These are phyloP conservation scores for Delphinus delphis DNA, from an alignment of 2,113 vertebrate genomes.

Conservation along the genomic window DNA sequence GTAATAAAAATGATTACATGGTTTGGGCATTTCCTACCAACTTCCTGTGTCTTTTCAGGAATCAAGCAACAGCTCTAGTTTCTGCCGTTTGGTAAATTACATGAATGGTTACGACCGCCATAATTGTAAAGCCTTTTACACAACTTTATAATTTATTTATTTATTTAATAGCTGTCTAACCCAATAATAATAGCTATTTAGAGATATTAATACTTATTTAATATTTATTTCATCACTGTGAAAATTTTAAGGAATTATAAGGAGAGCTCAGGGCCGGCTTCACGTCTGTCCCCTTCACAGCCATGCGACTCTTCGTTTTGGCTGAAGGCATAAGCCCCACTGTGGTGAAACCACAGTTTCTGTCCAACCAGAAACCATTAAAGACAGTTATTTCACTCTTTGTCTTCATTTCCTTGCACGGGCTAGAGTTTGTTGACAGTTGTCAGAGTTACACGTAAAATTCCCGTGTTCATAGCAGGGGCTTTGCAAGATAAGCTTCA, in stretches of 20 bases:
- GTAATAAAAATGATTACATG: background rate
- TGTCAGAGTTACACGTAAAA: background rate
- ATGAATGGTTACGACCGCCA: background rate
- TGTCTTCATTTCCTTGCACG: background rate
- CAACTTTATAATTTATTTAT: background rate
- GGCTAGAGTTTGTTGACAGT: background rate
- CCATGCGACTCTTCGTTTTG: background rate
- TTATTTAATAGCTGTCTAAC: background rate
- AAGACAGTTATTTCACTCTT: background rate
- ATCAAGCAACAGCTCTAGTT: background rate
- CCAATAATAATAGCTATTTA: background rate
- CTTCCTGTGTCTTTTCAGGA: background rate
- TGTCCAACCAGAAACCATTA: background rate
- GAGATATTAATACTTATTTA: background rate
- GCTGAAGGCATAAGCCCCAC: background rate
- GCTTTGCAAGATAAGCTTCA: background rate
- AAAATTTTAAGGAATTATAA: conserved; percentile 1
- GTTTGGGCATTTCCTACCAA: conserved; percentile 25
- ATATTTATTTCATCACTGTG: background rate
- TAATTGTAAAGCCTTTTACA: conserved; percentile 1
- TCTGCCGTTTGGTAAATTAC: conserved; percentile 19
- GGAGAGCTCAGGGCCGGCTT: background rate
- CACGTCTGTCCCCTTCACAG: background rate
- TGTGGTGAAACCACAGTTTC: background rate
- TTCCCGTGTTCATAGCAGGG: background rate